Percentiles rank a stretch among this genome's conserved stretches.
Evolutionary conservation across 2,888 invertebrate species (phyloP).

Genomic region (Andrena flavipes): DNA sequence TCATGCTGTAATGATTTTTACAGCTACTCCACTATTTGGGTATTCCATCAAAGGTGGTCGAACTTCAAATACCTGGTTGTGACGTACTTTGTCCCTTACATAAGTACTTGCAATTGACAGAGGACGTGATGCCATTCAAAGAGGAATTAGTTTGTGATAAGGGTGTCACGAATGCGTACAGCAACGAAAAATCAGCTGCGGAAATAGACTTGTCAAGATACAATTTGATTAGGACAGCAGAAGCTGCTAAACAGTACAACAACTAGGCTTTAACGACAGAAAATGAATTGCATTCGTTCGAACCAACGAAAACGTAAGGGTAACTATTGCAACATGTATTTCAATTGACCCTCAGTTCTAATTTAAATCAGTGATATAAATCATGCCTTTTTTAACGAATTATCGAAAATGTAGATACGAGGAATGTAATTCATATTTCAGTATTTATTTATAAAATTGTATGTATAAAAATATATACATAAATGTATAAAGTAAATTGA

Average conservation of each 20-base stretch:
- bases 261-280: neutral
- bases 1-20: neutral
- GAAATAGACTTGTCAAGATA: constrained; percentile 25
- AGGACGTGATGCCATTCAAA: constrained; percentile 66
- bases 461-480: neutral
- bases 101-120: constrained; percentile 65
- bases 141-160: constrained; percentile 70
- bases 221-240: constrained; percentile 30
- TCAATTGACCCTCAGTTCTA: neutral
- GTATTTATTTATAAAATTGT: constrained; percentile 8
- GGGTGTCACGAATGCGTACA: constrained; percentile 1
- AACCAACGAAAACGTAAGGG: constrained; percentile 22
- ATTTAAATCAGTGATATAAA: neutral
- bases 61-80: constrained; percentile 69
- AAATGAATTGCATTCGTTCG: neutral
- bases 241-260: neutral
- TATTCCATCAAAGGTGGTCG: constrained; percentile 50
- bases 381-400: neutral
- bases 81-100: constrained; percentile 70
- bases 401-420: neutral
- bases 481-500: neutral
- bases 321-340: neutral
- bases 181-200: neutral
- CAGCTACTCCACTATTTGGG: constrained; percentile 65
- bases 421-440: neutral